Percentiles rank a stretch among this genome's conserved stretches.
Conservation (phyloP, 2,888 invertebrate species). For the Temnothorax ravouxi region DNA sequence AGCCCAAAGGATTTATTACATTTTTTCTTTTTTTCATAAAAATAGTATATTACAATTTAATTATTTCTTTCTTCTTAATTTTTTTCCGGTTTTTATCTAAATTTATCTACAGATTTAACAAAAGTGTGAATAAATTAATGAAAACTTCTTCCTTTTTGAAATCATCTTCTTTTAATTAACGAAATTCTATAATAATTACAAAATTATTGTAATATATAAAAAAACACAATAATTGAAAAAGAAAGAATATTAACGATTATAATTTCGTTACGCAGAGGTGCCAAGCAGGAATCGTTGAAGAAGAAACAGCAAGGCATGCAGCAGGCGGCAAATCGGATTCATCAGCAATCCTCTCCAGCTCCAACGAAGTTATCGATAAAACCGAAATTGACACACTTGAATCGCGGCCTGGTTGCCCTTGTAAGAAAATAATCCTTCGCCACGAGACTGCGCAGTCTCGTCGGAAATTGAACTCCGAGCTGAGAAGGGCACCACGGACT, state of each 20-base stretch:
- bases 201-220: constrained; percentile 3
- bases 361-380: constrained; percentile 66
- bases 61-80: not conserved
- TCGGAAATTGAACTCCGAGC: constrained; percentile 68
- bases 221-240: not conserved
- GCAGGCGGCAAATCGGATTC: constrained; percentile 62
- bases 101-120: constrained; percentile 11
- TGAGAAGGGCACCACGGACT: constrained; percentile 45
- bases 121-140: not conserved
- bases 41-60: not conserved
- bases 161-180: not conserved
- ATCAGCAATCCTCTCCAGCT: constrained; percentile 63
- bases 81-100: not conserved
- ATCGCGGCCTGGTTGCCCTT: constrained; percentile 75
- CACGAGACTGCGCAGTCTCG: constrained; percentile 75
- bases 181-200: not conserved
- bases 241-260: constrained; percentile 5
- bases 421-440: constrained; percentile 78
- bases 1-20: not conserved
- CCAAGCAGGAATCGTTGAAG: constrained; percentile 84
- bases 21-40: not conserved
- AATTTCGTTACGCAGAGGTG: constrained; percentile 76
- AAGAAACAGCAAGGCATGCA: constrained; percentile 79
- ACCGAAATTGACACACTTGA: constrained; percentile 73
- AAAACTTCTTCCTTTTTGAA: not conserved